phyloP scores from a whole-genome alignment of 2,113 vertebrate species.

The Rattus norvegicus region DNA sequence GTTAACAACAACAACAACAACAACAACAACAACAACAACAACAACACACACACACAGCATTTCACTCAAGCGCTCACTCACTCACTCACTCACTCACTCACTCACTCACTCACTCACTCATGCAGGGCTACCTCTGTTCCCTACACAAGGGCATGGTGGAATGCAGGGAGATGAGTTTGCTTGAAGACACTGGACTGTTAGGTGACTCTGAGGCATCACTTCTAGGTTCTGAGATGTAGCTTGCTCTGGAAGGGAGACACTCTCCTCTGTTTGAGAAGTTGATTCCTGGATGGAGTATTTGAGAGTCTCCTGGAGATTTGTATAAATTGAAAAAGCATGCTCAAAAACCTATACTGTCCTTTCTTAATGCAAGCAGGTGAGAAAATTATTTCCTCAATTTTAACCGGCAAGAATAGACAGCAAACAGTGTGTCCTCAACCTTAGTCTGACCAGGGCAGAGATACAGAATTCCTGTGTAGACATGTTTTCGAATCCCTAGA shows the following conservation, averaged over 20 bases:
- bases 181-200: not conserved
- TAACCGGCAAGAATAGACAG: constrained; percentile 30
- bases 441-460: constrained; percentile 34
- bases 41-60: not conserved
- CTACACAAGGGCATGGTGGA: not conserved
- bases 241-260: not conserved
- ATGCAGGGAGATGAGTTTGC: not conserved
- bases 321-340: constrained; percentile 3
- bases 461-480: not conserved
- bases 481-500: not conserved
- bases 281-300: not conserved
- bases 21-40: too few relatives aligned
- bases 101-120: not conserved
- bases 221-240: not conserved
- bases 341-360: not conserved
- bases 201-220: not conserved
- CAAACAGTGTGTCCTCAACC: constrained; percentile 27
- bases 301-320: not conserved
- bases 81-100: too few relatives aligned
- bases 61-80: too few relatives aligned
- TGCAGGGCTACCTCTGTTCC: not conserved
- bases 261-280: not conserved
- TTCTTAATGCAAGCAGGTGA: constrained; percentile 56
- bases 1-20: too few relatives aligned
- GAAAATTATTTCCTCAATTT: constrained; percentile 10